phyloP scores from a whole-genome alignment of 2,888 invertebrate genomes.

The Tyria jacobaeae region DNA sequence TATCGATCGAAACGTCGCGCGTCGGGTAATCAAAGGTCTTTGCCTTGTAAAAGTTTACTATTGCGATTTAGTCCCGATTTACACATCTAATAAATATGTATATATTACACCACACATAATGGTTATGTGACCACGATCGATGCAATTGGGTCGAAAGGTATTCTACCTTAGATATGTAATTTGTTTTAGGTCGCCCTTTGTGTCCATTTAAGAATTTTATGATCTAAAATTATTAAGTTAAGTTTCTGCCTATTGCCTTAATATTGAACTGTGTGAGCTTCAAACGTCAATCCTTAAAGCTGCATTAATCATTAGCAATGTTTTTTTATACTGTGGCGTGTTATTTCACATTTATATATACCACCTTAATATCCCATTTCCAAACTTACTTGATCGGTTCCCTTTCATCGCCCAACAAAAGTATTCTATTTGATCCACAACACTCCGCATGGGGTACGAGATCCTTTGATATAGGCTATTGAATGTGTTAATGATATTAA shows the following conservation, averaged over 20 bases:
- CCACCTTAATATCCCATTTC: conserved; percentile 24
- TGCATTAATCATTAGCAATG: conserved; percentile 8
- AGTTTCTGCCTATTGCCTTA: no score
- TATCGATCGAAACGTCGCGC: no score
- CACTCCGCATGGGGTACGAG: conserved; percentile 15
- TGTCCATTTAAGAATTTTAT: no score
- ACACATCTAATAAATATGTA: no score
- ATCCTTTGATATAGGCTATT: conserved; percentile 20
- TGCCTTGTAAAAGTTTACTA: no score
- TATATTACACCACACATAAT: no score
- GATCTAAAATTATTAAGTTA: not conserved
- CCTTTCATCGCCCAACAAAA: conserved; percentile 28
- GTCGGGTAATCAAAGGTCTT: no score
- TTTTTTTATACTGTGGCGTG: not conserved
- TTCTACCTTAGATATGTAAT: no score
- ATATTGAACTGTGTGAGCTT: not conserved
- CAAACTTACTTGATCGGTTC: conserved; percentile 21
- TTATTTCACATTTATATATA: conserved; percentile 18
- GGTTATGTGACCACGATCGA: no score
- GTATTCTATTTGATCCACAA: conserved; percentile 35
- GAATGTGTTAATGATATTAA: conserved; percentile 38
- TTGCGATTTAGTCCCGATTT: no score
- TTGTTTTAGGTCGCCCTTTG: no score
- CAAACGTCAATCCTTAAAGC: not conserved
- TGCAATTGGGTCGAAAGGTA: no score